These are phyloP conservation scores for Idaea biselata DNA, from an alignment of 2,888 invertebrate genomes.

Conservation along the genomic window DNA sequence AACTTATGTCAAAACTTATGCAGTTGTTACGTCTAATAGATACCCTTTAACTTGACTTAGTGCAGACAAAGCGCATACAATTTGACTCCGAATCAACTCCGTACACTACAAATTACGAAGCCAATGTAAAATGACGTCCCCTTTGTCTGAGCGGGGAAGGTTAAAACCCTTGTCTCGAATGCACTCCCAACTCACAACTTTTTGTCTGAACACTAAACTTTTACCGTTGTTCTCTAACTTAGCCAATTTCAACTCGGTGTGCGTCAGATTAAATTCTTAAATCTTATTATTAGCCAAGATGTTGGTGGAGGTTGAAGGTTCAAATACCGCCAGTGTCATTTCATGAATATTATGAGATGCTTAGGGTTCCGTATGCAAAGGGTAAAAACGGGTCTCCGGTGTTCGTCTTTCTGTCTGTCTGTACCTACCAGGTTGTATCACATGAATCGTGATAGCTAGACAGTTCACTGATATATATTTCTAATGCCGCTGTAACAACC, in stretches of 20 bases:
- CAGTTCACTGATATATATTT: no score
- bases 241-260: constrained; percentile 3
- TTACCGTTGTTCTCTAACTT: neutral
- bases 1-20: no score
- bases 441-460: no score
- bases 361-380: no score
- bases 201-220: constrained; percentile 1
- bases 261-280: constrained; percentile 5
- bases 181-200: neutral
- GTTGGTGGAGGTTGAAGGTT: neutral
- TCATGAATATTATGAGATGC: no score
- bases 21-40: neutral
- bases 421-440: no score
- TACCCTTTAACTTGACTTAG: neutral
- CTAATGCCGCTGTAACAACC: no score
- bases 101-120: neutral
- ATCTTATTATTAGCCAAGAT: neutral
- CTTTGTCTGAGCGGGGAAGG: neutral
- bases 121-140: neutral
- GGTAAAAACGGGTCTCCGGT: no score
- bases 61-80: neutral
- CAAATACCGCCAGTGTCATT: neutral
- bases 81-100: no score
- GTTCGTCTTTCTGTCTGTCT: no score
- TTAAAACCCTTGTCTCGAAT: neutral